A percentile compares a stretch with the other conserved stretches of the same genome.
Conservation (phyloP, 2,113 vertebrate species). For the Pachycephala philippinensis region DNA sequence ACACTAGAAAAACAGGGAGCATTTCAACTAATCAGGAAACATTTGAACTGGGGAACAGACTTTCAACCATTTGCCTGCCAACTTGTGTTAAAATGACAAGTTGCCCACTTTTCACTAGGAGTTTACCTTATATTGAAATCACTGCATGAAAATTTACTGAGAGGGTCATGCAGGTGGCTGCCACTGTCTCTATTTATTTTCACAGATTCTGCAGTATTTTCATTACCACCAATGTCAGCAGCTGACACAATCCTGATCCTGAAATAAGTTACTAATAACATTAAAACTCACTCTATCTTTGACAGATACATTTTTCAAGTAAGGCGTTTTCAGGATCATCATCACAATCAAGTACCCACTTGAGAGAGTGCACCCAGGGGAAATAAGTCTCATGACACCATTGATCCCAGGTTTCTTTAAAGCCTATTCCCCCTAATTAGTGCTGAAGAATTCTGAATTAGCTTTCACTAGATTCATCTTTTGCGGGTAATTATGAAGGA, state of each 20-base stretch:
- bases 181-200: not conserved
- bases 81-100: not conserved
- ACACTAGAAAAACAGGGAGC: not conserved
- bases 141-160: not conserved
- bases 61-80: not conserved
- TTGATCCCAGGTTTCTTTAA: not conserved
- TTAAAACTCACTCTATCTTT: not conserved
- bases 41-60: not conserved
- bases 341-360: not conserved
- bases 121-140: not conserved
- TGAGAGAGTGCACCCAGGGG: not conserved
- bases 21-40: not conserved
- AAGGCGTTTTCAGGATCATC: not conserved
- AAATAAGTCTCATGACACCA: not conserved
- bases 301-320: not conserved
- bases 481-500: not conserved
- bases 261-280: not conserved
- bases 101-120: not conserved
- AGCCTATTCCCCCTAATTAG: not conserved
- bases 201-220: not conserved
- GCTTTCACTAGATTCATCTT: not conserved
- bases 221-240: not conserved
- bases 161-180: not conserved
- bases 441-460: not conserved
- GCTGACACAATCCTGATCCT: not conserved